These are phyloP conservation scores for Erpobdella octoculata DNA, from an alignment of 2,888 invertebrate species.

Conservation along the genomic window DNA sequence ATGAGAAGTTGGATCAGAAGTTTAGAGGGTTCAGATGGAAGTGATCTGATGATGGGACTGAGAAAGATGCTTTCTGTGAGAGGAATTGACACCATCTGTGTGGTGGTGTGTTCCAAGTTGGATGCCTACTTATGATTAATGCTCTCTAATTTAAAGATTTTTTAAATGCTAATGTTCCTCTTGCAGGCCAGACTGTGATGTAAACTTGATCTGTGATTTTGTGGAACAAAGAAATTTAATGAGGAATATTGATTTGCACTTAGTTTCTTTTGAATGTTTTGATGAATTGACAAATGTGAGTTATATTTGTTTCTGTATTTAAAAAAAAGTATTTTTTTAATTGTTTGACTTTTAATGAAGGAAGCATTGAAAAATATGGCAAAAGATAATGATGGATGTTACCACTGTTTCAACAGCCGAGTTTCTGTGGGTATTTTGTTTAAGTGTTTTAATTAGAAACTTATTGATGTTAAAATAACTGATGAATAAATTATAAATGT, in stretches of 20 bases:
- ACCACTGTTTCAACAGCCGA: slow-evolving; percentile 50
- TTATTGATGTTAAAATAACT: neutral
- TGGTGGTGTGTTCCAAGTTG: slow-evolving; percentile 30
- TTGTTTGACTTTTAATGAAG: slow-evolving; percentile 35
- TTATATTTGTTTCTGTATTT: neutral
- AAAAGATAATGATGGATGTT: slow-evolving; percentile 48
- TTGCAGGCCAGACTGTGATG: slow-evolving; percentile 47
- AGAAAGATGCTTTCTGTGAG: slow-evolving; percentile 47
- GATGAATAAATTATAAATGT: neutral
- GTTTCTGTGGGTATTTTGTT: slow-evolving; percentile 44
- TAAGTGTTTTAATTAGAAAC: neutral
- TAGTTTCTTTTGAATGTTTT: slow-evolving; percentile 52
- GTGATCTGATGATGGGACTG: slow-evolving; percentile 49
- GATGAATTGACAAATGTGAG: slow-evolving; percentile 50
- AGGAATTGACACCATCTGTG: slow-evolving; percentile 45
- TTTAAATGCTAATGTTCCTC: neutral
- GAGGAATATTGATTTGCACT: slow-evolving; percentile 44
- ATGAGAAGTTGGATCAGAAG: slow-evolving; percentile 47
- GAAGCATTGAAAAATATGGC: slow-evolving; percentile 46
- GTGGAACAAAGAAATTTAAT: slow-evolving; percentile 49
- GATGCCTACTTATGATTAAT: slow-evolving; percentile 50
- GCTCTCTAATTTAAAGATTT: slow-evolving; percentile 29
- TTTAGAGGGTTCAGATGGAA: slow-evolving; percentile 46
- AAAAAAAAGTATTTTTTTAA: neutral
- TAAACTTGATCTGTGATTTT: slow-evolving; percentile 49